Evolutionary conservation across 1,140 invertebrate genomes (phyloP).

Genomic region (Whitmania pigra): DNA sequence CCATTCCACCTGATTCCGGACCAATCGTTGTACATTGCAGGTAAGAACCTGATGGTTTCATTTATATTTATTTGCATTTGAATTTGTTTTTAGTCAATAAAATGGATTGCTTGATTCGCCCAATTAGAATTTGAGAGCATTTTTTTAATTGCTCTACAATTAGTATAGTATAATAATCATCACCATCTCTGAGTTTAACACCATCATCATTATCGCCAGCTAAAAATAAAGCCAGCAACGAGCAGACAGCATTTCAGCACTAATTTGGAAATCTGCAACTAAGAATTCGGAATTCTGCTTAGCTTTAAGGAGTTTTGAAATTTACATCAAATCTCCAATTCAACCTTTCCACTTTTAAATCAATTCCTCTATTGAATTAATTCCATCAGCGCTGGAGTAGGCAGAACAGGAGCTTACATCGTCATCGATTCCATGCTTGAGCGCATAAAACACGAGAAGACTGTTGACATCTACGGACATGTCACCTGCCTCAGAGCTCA

Average conservation of each 20-base stretch:
- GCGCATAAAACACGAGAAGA: slow-evolving; percentile 59
- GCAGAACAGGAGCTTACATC: slow-evolving; percentile 89
- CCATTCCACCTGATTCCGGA: slow-evolving; percentile 71
- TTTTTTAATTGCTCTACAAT: not conserved
- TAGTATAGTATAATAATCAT: no score
- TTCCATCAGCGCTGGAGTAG: slow-evolving; percentile 79
- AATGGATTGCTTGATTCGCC: no score
- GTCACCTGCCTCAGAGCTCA: slow-evolving; percentile 93
- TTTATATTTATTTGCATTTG: not conserved
- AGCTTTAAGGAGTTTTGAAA: not conserved
- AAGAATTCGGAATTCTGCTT: no score
- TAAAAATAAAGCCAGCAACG: no score
- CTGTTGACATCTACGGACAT: slow-evolving; percentile 96
- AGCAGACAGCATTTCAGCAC: no score
- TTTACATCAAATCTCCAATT: not conserved
- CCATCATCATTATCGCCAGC: no score
- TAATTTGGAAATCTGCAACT: no score
- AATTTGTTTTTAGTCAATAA: not conserved
- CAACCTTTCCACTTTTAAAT: not conserved
- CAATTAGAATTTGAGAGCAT: not conserved
- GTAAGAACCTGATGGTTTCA: slow-evolving; percentile 46
- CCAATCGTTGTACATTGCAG: slow-evolving; percentile 94
- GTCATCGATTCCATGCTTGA: slow-evolving; percentile 98
- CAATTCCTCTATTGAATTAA: not conserved
- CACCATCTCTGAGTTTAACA: no score